These are phyloP conservation scores for Molorchus minor DNA, from an alignment of 2,888 invertebrate genomes.

Conservation along the genomic window DNA sequence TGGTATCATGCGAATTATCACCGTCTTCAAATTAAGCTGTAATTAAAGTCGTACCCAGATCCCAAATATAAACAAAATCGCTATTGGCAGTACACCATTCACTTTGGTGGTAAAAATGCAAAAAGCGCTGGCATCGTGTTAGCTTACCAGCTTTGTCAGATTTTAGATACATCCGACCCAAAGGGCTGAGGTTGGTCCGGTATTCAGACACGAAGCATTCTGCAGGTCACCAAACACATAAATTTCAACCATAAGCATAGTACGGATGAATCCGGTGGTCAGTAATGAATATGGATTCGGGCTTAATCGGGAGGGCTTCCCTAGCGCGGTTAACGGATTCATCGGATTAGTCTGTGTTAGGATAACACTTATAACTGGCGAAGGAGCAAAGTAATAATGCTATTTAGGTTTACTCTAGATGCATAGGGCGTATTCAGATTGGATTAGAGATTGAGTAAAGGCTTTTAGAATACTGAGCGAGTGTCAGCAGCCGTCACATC, in stretches of 20 bases:
- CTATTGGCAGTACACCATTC: conserved; percentile 21
- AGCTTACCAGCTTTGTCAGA: conserved; percentile 84
- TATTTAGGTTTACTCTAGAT: too few relatives aligned
- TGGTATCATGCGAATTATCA: too few relatives aligned
- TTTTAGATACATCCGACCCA: conserved; percentile 85
- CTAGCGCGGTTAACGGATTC: background rate
- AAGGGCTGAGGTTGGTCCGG: conserved; percentile 79
- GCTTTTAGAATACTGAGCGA: too few relatives aligned
- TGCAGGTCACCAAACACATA: conserved; percentile 51
- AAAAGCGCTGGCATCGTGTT: conserved; percentile 29
- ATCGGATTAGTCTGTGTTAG: too few relatives aligned
- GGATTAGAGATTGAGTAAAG: too few relatives aligned
- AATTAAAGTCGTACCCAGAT: too few relatives aligned
- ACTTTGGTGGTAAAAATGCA: conserved; percentile 14
- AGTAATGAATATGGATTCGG: conserved; percentile 25
- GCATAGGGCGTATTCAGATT: too few relatives aligned
- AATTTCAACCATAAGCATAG: conserved; percentile 33
- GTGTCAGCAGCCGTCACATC: too few relatives aligned
- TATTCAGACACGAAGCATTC: conserved; percentile 74
- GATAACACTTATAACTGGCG: too few relatives aligned
- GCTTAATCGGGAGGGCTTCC: background rate
- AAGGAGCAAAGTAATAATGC: too few relatives aligned
- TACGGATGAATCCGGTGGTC: conserved; percentile 47
- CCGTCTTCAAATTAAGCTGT: too few relatives aligned
- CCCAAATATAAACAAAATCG: too few relatives aligned